Evolutionary conservation across 2,888 invertebrate genomes (phyloP).

Genomic region (Idaea dimidiata): DNA sequence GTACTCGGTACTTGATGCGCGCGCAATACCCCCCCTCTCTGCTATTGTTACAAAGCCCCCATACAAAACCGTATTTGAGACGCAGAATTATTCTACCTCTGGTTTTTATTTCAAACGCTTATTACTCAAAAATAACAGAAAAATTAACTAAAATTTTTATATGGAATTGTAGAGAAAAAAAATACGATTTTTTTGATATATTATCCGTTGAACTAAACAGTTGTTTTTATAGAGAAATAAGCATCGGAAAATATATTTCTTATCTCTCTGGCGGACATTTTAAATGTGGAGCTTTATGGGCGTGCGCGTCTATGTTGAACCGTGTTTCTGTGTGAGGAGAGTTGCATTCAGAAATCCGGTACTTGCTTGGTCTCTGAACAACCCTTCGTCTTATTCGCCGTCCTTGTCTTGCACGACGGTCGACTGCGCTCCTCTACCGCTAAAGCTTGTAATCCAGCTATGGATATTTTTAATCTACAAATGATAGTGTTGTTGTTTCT

Average conservation of each 20-base stretch:
- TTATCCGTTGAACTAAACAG: constrained; percentile 17
- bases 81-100: constrained; percentile 71
- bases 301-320: constrained; percentile 67
- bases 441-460: constrained; percentile 40
- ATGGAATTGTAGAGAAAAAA: constrained; percentile 53
- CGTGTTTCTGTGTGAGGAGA: constrained; percentile 49
- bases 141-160: constrained; percentile 27
- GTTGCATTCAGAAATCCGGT: constrained; percentile 53
- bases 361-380: constrained; percentile 77
- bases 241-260: constrained; percentile 68
- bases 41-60: constrained; percentile 79
- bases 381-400: constrained; percentile 82
- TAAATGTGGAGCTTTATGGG: constrained; percentile 76
- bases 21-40: constrained; percentile 74
- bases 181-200: constrained; percentile 60
- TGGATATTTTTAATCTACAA: constrained; percentile 9
- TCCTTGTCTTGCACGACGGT: constrained; percentile 80
- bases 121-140: constrained; percentile 36
- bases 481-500: background rate
- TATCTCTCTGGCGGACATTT: constrained; percentile 78
- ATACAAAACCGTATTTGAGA: constrained; percentile 66
- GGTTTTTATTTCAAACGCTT: constrained; percentile 51
- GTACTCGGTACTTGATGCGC: constrained; percentile 68
- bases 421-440: constrained; percentile 71
- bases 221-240: constrained; percentile 28